A percentile compares a stretch with the other conserved stretches of the same genome.
These are phyloP conservation scores for Furnarius figulus DNA, from an alignment of 2,113 vertebrate species.

Conservation along the genomic window DNA sequence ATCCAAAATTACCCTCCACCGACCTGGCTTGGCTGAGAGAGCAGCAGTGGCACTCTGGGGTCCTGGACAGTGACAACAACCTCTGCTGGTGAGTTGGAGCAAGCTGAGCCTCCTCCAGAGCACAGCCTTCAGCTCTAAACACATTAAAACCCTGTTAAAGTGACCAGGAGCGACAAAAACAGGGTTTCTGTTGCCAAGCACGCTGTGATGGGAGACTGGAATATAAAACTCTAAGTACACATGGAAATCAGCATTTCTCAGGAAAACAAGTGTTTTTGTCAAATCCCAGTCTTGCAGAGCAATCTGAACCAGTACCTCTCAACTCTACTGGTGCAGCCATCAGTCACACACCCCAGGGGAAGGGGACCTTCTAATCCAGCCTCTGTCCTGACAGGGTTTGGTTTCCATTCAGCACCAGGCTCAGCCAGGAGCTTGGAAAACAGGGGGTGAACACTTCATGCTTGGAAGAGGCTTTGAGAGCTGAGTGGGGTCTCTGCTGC, in stretches of 20 bases:
- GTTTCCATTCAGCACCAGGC: background rate
- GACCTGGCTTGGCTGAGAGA: background rate
- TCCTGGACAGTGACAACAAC: background rate
- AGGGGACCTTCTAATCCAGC: background rate
- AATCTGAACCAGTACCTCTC: background rate
- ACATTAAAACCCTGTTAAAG: background rate
- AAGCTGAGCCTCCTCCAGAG: background rate
- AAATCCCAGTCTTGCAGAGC: background rate
- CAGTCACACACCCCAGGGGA: background rate
- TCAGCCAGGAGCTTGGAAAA: background rate
- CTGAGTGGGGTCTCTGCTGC: background rate
- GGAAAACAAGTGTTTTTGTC: background rate
- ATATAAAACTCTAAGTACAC: background rate
- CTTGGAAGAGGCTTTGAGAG: background rate
- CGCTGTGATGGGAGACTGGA: rapidly evolving
- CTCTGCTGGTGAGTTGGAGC: background rate
- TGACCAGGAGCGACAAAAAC: background rate
- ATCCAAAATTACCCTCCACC: background rate
- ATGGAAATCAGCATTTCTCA: background rate
- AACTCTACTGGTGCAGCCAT: background rate
- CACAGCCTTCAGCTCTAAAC: background rate
- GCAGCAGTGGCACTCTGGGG: background rate
- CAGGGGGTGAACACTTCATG: background rate
- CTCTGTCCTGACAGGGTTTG: background rate
- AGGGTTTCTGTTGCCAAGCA: background rate